Base-by-base conservation (phyloP, 2,888 invertebrate genomes). In the Pardosa pseudoannulata region DNA sequence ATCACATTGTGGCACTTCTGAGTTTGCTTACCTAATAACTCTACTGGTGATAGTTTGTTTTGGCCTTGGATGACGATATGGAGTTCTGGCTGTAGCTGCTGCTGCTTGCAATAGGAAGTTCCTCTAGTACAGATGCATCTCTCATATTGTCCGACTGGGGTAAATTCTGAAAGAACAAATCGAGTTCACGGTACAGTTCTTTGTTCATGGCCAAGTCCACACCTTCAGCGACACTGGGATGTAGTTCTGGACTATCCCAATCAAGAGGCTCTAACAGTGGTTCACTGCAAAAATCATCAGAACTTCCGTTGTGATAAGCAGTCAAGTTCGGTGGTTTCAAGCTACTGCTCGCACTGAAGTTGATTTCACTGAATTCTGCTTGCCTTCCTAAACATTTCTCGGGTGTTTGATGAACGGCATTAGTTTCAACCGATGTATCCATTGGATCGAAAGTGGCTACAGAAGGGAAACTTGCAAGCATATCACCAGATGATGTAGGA, bases 181-280 rank as follows among this genome's bases (percentile, higher is more conserved):
- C 75, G 39, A 81, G 75, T 62, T 81, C 81, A 31, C 65, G 50
- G 27, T 32, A 81, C 27, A 81, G n/a, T 27, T 75, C 75, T 62
- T 46, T 50, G 16, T 70, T 75, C 31, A 81, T 16, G 46, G 23
- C 1, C 5, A 5, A 3, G 3, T 56, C 23, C 5, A 6, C 2
- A 56, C 3, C 23, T 56, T 23, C 56, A 23, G 11, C 6, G 1
- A 23, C 19, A 56, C 23, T 11, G 1, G 56, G 56, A 5, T 5
- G 5, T 23, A 56, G 1, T 1, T 56, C 56, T 36, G 6, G 6
- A 36, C 36, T 9, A 23, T n/a, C 23, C 56, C 56, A 56, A 23
- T 56, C 56, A 5, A 23, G 3, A 19, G 16, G 23, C 1, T 56
- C 23, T 23, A 1, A 23, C 23, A 19, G 19, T 2, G 3, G 1